Percentiles rank a stretch among this genome's conserved stretches.
Evolutionary conservation across 1,140 invertebrate genomes (phyloP).

Genomic region (Drosophila neocordata): DNA sequence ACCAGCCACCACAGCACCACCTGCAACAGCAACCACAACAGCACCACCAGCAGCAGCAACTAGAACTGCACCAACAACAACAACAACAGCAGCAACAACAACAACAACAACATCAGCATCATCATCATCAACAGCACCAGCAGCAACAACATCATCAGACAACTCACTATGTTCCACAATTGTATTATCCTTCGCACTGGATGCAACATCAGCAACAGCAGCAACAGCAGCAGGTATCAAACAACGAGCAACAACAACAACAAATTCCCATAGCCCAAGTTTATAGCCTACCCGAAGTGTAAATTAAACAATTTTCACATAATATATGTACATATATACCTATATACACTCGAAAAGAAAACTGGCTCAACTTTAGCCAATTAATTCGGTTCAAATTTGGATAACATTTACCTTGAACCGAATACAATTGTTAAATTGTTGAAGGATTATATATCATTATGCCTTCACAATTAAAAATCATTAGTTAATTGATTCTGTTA

Average conservation of each 20-base stretch:
- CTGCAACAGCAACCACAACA: conserved; percentile 49
- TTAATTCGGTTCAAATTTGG: neutral
- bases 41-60: conserved; percentile 34
- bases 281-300: conserved; percentile 65
- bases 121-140: conserved; percentile 44
- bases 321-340: neutral
- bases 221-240: conserved; percentile 52
- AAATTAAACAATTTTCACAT: conserved; percentile 28
- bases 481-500: conserved; percentile 3
- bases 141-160: conserved; percentile 51
- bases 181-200: conserved; percentile 69
- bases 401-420: neutral
- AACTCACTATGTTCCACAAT: conserved; percentile 58
- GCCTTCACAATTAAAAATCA: neutral
- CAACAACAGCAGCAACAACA: conserved; percentile 47
- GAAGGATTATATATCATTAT: neutral
- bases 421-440: neutral
- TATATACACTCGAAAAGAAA: neutral
- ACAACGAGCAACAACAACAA: conserved; percentile 62
- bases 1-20: conserved; percentile 54
- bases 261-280: conserved; percentile 48
- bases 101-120: conserved; percentile 47
- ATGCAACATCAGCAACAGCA: conserved; percentile 57
- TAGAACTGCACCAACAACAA: conserved; percentile 23
- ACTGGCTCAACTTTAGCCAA: neutral